Base-by-base conservation (phyloP, 1,140 invertebrate species). In the Cydia splendana region DNA sequence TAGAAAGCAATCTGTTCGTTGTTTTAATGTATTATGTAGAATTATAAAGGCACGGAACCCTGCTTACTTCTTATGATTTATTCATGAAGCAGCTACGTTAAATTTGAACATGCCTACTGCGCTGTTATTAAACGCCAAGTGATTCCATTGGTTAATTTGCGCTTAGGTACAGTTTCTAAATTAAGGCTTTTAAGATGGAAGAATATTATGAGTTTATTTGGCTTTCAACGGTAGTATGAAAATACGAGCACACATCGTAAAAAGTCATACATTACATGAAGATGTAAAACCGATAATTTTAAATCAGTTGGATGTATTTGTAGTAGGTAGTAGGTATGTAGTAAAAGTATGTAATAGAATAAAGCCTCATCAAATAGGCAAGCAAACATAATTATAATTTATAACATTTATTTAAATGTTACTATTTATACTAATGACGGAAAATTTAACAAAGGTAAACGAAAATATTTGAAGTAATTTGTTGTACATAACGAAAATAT, bases 1-100 rank as follows among this genome's bases (percentile, higher is more conserved):
- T 88, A 87, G 85, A 79, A 89, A 86, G 90, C 91, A 91, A 91
- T 93, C 89, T 91, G 91, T 91, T 89, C 87, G 79, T 76, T 84
- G 90, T 93, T 93, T 91, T 91, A 93, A 93, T 93, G 91, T 91
- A 91, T 93, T 91, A 93, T 91, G 89, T 91, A 91, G 90, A 89
- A 93, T 93, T 93, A 91, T 88, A 90, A 93, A 89, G 90, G 91
- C 90, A 86, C 82, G 80, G 85, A 85, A 87, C 83, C 86, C 83
- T 85, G 85, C 85, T 89, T 88, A 91, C 85, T 91, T 91, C 87
- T 89, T 91, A 91, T 93, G 91, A 91, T 91, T 91, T 93, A 93
- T 93, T 91, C 91, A 93, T 93, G 89, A 93, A 88, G 83, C 57
- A 82, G 86, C 87, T 87, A 88, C 84, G 88, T 87, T 87, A 88